A percentile compares a stretch with the other conserved stretches of the same genome.
Evolutionary conservation across 2,797 vertebrate species (phyloP).

Genomic region (Nannoperca obscura): DNA sequence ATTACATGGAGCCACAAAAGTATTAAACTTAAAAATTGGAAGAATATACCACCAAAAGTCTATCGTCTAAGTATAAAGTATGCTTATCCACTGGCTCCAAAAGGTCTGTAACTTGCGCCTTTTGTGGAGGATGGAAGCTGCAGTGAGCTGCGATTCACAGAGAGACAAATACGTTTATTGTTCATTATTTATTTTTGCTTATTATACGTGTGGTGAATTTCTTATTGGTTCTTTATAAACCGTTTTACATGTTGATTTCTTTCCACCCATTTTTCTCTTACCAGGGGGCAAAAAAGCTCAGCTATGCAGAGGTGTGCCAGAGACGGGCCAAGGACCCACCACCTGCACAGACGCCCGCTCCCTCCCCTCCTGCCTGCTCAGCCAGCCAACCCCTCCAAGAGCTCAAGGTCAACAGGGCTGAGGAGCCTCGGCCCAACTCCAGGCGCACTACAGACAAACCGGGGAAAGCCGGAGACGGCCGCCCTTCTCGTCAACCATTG

Average conservation of each 20-base stretch:
- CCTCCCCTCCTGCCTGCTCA: slow-evolving; percentile 46
- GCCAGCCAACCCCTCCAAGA: slow-evolving; percentile 88
- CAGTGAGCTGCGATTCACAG: background rate
- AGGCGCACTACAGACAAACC: slow-evolving; percentile 61
- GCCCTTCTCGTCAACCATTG: slow-evolving; percentile 82
- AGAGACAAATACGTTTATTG: background rate
- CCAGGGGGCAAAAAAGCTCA: slow-evolving; percentile 91
- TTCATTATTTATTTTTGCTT: background rate
- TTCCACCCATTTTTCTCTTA: slow-evolving; percentile 1
- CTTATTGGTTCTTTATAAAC: background rate
- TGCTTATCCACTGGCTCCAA: background rate
- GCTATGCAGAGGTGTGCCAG: slow-evolving; percentile 95
- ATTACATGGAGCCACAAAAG: background rate
- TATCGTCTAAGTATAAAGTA: background rate
- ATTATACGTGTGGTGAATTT: background rate
- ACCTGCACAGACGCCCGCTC: slow-evolving; percentile 58
- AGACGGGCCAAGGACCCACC: slow-evolving; percentile 87
- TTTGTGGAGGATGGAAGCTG: background rate
- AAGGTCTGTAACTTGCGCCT: background rate
- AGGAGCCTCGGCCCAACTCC: slow-evolving; percentile 76
- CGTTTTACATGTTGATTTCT: background rate
- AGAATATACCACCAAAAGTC: background rate
- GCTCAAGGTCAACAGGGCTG: slow-evolving; percentile 87
- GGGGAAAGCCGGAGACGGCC: slow-evolving; percentile 70
- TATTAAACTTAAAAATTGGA: background rate